phyloP scores from a whole-genome alignment of 2,113 vertebrate species.

The Corythaeola cristata region DNA sequence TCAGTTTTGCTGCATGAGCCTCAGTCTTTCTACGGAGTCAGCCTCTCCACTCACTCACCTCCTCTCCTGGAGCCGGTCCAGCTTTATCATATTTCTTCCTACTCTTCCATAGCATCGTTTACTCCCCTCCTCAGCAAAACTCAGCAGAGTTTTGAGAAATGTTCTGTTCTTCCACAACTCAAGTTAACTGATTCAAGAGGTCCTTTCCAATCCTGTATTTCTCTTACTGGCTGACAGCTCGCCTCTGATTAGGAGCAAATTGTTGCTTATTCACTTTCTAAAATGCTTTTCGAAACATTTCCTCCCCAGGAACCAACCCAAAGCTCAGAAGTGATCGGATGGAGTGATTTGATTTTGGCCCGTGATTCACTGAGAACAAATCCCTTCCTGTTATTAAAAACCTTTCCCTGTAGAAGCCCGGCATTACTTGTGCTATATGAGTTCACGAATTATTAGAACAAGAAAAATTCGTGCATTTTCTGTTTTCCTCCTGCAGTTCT shows the following conservation, averaged over 20 bases:
- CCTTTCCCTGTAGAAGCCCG: background rate
- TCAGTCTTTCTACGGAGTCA: background rate
- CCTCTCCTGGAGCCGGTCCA: background rate
- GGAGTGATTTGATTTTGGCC: conserved; percentile 12
- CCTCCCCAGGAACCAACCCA: background rate
- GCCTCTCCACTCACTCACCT: background rate
- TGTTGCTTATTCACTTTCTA: background rate
- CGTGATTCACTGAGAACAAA: background rate
- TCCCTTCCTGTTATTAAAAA: conserved; percentile 1
- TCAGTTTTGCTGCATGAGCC: background rate
- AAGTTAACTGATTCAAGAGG: background rate
- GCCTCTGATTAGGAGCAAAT: conserved; percentile 8
- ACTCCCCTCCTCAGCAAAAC: background rate
- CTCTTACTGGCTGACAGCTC: background rate
- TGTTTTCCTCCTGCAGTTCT: background rate
- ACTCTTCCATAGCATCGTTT: background rate
- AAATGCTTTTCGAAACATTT: conserved; percentile 1
- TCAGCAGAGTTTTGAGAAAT: background rate
- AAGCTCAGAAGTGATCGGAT: background rate
- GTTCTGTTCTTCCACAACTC: background rate
- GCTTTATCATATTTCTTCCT: background rate
- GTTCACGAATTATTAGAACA: background rate
- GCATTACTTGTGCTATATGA: background rate
- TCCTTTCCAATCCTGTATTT: background rate
- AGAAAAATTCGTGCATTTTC: background rate